A percentile compares a stretch with the other conserved stretches of the same genome.
These are phyloP conservation scores for Chrysolina americana DNA, from an alignment of 2,888 invertebrate species.

Conservation along the genomic window DNA sequence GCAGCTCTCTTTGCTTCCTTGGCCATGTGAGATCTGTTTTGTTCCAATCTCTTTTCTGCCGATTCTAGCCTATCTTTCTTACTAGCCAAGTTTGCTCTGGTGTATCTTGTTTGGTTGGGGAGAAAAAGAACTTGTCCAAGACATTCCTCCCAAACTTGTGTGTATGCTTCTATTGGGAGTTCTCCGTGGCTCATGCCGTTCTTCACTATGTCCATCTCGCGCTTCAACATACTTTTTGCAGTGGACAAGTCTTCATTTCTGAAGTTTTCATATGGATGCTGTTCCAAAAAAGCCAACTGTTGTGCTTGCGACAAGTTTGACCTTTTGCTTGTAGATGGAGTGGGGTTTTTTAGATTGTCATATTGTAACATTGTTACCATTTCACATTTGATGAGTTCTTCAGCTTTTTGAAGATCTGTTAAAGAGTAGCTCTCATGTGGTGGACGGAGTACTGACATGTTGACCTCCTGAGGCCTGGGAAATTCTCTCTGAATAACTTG, in stretches of 20 bases:
- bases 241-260: constrained; percentile 77
- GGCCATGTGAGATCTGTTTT: constrained; percentile 96
- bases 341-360: constrained; percentile 87
- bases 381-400: constrained; percentile 95
- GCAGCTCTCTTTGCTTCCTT: constrained; percentile 96
- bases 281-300: constrained; percentile 86
- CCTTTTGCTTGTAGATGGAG: constrained; percentile 70
- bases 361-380: constrained; percentile 92
- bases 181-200: constrained; percentile 97
- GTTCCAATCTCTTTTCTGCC: constrained; percentile 91
- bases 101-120: constrained; percentile 83
- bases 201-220: constrained; percentile 92
- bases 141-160: constrained; percentile 94
- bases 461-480: constrained; percentile 90
- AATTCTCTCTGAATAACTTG: constrained; percentile 85
- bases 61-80: constrained; percentile 97
- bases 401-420: constrained; percentile 92
- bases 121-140: constrained; percentile 92
- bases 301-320: constrained; percentile 76
- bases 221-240: constrained; percentile 78
- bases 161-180: constrained; percentile 90
- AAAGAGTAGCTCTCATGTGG: constrained; percentile 83
- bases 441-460: constrained; percentile 85
- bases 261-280: constrained; percentile 87
- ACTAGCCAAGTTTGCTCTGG: constrained; percentile 93